Percentiles rank a stretch among this genome's conserved stretches.
Conservation (phyloP, 2,797 vertebrate genomes). For the Parauchenoglanis punctatus region DNA sequence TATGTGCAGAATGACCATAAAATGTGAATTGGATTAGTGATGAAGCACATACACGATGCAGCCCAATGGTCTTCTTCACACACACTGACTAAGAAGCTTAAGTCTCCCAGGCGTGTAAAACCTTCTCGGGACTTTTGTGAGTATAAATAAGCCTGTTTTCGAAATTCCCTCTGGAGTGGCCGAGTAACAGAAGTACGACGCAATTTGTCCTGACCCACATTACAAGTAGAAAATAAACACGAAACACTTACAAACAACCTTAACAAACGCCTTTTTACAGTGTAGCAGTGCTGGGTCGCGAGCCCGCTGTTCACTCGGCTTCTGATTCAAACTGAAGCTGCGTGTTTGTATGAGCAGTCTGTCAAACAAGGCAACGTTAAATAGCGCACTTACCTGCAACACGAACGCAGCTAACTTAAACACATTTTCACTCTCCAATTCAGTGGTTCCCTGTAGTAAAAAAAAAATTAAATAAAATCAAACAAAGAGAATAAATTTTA, state of each 20-base stretch:
- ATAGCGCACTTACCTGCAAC: conserved; percentile 86
- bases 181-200: not conserved
- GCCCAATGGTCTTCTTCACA: not conserved
- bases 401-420: conserved; percentile 93
- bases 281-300: not conserved
- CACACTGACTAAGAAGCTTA: conserved; percentile 36
- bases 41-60: not conserved
- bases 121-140: not conserved
- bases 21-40: not conserved
- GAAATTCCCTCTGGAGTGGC: not conserved
- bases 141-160: not conserved
- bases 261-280: not conserved
- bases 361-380: conserved; percentile 33
- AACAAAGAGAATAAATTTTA: not conserved
- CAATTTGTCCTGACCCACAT: not conserved
- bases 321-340: conserved; percentile 46
- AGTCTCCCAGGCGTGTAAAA: not conserved
- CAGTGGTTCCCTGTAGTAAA: conserved; percentile 83
- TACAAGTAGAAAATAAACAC: not conserved
- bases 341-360: not conserved
- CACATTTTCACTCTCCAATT: conserved; percentile 87
- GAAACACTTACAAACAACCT: not conserved
- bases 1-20: not conserved
- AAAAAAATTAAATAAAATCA: not conserved
- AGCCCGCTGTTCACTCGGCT: conserved; percentile 20